Evolutionary conservation across 2,113 vertebrate species (phyloP).

Genomic region (Balaeniceps rex): DNA sequence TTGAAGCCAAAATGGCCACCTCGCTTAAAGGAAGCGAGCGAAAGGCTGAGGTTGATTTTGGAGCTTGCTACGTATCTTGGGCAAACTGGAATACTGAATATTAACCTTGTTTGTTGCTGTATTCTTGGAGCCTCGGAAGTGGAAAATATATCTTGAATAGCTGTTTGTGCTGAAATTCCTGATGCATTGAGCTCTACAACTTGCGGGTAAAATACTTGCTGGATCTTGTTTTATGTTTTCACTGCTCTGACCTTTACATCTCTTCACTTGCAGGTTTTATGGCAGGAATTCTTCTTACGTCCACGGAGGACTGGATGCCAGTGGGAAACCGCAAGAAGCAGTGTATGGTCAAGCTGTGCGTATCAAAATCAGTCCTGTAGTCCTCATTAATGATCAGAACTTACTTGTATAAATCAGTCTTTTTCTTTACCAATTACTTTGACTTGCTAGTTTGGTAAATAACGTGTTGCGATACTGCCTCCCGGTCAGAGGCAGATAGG

Average conservation of each 20-base stretch:
- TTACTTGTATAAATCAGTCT: neutral
- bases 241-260: neutral
- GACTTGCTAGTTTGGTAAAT: neutral
- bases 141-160: neutral
- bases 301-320: conserved; percentile 92
- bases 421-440: neutral
- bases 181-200: neutral
- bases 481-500: neutral
- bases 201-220: neutral
- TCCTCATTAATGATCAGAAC: neutral
- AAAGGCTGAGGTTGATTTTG: neutral
- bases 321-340: conserved; percentile 92
- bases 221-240: neutral
- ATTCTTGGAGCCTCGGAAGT: neutral
- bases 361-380: conserved; percentile 13
- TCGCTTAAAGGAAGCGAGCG: neutral
- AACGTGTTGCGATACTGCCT: accelerated
- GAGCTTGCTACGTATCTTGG: accelerated
- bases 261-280: conserved; percentile 85
- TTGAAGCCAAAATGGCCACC: neutral
- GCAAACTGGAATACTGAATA: neutral
- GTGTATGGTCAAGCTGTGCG: conserved; percentile 97
- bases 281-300: conserved; percentile 97
- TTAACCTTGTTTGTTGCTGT: neutral
- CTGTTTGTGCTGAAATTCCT: neutral